Percentiles rank a stretch among this genome's conserved stretches.
phyloP scores from a whole-genome alignment of 2,797 vertebrate genomes.

The Muraenolepis orangiensis region DNA sequence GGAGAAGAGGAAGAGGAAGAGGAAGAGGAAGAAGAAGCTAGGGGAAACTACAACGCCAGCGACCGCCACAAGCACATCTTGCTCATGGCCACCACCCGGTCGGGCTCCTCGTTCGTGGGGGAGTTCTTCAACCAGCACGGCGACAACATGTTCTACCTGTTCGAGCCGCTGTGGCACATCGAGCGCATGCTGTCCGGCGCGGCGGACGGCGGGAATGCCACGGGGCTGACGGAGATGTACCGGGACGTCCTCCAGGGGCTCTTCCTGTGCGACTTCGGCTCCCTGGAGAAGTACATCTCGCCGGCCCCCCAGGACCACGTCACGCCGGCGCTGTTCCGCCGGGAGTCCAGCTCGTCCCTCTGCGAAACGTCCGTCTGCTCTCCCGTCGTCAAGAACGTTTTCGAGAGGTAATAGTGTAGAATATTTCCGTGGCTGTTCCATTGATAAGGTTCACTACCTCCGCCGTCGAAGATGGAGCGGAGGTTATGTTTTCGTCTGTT shows the following conservation, averaged over 20 bases:
- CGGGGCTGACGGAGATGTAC: slow-evolving; percentile 79
- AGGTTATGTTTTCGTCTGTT: no score
- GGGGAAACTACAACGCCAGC: slow-evolving; percentile 8
- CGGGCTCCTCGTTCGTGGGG: slow-evolving; percentile 93
- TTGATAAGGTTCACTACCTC: not conserved
- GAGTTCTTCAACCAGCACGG: slow-evolving; percentile 98
- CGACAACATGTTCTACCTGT: slow-evolving; percentile 92
- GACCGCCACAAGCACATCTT: slow-evolving; percentile 80
- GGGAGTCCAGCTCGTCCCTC: slow-evolving; percentile 88
- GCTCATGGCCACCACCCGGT: slow-evolving; percentile 92
- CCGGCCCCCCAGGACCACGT: slow-evolving; percentile 82
- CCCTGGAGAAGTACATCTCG: slow-evolving; percentile 87
- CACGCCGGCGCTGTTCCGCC: slow-evolving; percentile 84
- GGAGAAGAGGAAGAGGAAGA: not conserved
- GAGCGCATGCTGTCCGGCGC: slow-evolving; percentile 80
- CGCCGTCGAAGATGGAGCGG: no score
- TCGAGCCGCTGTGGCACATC: slow-evolving; percentile 94
- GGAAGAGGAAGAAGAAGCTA: not conserved
- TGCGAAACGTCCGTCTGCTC: slow-evolving; percentile 89
- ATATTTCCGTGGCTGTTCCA: not conserved
- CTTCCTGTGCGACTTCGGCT: slow-evolving; percentile 86
- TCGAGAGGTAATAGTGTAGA: slow-evolving; percentile 84
- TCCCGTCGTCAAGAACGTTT: slow-evolving; percentile 82
- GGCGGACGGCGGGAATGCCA: slow-evolving; percentile 73
- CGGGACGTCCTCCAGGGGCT: slow-evolving; percentile 87